Base-by-base conservation (phyloP, 1,140 invertebrate genomes). In the Zaprionus inermis region DNA sequence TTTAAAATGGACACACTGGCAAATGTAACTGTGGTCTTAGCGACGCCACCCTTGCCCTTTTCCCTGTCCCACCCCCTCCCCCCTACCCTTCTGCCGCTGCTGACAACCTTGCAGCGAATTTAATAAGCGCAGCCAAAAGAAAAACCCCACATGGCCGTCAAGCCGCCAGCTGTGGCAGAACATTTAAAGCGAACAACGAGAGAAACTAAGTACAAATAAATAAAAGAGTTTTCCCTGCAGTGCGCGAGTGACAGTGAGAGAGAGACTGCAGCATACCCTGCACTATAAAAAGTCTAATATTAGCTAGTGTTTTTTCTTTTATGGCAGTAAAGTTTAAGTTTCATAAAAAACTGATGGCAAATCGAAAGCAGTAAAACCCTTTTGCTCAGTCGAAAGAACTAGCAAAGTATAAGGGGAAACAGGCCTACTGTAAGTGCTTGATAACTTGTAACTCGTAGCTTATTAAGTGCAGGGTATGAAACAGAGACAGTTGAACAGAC, bases 41-140 rank as follows among this genome's bases (percentile, higher is more conserved):
- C 24, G 5, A 1, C 0, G 24, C 24, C 22, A 4, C 59, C 24
- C 51, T 64, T 38, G 44, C 12, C 36, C 12, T n/a, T 12, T 36
- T 1, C 34, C 34, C 34, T 32, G 6, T 7, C 30, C 10, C 34
- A 3, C 2, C 11, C 7, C n/a, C 6, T 9, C n/a, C 38, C 32
- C 18, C 32, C 44, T 32, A n/a, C n/a, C n/a, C 38, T 34, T 20
- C 14, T n/a, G 6, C 60, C 28, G 51, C 20, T 9, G 28, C 65
- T 58, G 36, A 28, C 58, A 72, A 51, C 72, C 72, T 71, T 72
- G 77, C 77, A 73, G n/a, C 34, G 52, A 76, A 73, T 71, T 68
- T 52, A 63, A 76, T 71, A 58, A 52, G 22, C 24, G 49, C 18
- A 30, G 32, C 18, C 28, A 11, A 38, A 44, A 59, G 46, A 56